These are phyloP conservation scores for Palloptera scutellata DNA, from an alignment of 2,888 invertebrate genomes.

Conservation along the genomic window DNA sequence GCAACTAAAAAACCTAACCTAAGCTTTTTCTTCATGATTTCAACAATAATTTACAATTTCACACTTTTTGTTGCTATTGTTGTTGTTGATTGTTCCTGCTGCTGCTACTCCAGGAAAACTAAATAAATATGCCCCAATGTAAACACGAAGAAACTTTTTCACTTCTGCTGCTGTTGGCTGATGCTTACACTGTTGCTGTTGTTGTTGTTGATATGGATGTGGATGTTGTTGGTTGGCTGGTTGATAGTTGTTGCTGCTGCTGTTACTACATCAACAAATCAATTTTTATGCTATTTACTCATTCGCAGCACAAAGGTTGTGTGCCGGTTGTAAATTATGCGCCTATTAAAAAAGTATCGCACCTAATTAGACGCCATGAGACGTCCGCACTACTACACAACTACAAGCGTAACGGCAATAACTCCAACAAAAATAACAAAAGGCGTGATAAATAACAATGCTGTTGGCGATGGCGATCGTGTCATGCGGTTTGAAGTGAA, in stretches of 20 bases:
- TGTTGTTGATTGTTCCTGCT: slow-evolving; percentile 17
- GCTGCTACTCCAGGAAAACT: slow-evolving; percentile 12
- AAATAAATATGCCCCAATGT: slow-evolving; percentile 22
- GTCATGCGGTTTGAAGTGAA: neutral
- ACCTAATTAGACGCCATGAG: slow-evolving; percentile 42
- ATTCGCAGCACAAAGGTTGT: neutral
- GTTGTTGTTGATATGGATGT: no score
- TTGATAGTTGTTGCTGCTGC: slow-evolving; percentile 1
- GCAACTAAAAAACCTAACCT: no score
- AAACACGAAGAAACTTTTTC: slow-evolving; percentile 16
- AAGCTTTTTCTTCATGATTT: no score
- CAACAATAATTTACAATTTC: no score
- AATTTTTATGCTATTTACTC: slow-evolving; percentile 11
- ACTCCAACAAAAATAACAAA: neutral
- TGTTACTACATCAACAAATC: slow-evolving; percentile 13
- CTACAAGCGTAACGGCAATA: neutral
- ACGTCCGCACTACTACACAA: neutral
- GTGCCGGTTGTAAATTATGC: slow-evolving; percentile 32
- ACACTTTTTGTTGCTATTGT: slow-evolving; percentile 10
- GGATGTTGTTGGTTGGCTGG: neutral
- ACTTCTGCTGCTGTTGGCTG: neutral
- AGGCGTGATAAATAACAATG: neutral
- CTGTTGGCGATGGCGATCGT: neutral
- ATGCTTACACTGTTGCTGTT: slow-evolving; percentile 5
- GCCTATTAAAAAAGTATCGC: slow-evolving; percentile 37